Percentiles rank a stretch among this genome's conserved stretches.
Evolutionary conservation across 30 jellyfish, hydroid and myxozoan species (phyloP).

Genomic region (Sanderia malayensis): DNA sequence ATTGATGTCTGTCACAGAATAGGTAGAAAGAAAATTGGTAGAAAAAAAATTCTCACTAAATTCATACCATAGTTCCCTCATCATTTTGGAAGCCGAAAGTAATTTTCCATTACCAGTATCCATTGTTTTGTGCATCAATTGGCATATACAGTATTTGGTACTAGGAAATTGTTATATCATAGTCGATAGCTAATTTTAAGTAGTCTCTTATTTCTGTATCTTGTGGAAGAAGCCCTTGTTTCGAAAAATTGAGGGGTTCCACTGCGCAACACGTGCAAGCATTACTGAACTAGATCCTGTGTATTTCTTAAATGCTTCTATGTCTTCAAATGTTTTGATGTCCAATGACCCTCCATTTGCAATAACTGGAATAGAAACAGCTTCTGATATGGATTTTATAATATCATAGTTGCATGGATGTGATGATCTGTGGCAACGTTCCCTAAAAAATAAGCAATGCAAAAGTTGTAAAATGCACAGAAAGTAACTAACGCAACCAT

Average conservation of each 20-base stretch:
- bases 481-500: too few species aligned
- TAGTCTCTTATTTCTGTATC: conserved; percentile 54
- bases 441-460: too few species aligned
- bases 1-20: too few species aligned
- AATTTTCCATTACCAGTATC: conserved; percentile 58
- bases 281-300: conserved; percentile 84
- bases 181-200: conserved; percentile 60
- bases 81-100: conserved; percentile 52
- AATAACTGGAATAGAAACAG: conserved; percentile 77
- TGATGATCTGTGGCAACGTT: conserved; percentile 83
- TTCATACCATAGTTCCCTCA: conserved; percentile 68
- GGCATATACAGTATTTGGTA: conserved; percentile 83
- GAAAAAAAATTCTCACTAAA: too few species aligned
- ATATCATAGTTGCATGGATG: conserved; percentile 84
- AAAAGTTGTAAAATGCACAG: too few species aligned
- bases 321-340: conserved; percentile 54
- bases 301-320: conserved; percentile 43
- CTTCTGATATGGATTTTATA: conserved; percentile 53
- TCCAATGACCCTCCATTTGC: conserved; percentile 98
- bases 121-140: conserved; percentile 65
- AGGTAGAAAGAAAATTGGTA: too few species aligned
- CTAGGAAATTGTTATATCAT: conserved; percentile 72
- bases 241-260: conserved; percentile 96
- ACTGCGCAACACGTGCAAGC: conserved; percentile 96
- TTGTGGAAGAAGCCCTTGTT: conserved; percentile 70